Conservation (phyloP, 2,797 vertebrate species). For the Rhinoraja longicauda region DNA sequence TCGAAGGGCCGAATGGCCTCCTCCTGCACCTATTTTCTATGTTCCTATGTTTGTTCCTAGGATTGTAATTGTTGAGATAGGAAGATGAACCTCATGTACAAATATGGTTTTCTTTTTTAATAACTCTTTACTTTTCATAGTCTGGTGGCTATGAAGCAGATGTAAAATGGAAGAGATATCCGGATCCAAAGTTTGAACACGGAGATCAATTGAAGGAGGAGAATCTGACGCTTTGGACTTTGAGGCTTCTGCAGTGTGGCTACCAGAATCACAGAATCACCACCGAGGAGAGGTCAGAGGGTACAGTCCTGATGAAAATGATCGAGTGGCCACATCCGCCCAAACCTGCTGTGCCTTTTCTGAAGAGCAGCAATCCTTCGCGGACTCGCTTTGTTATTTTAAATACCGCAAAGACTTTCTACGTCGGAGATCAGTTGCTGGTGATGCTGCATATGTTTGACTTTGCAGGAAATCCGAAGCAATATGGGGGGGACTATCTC, state of each 20-base stretch:
- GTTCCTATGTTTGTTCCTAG: no score
- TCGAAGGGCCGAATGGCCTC: no score
- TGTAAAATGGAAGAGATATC: no score
- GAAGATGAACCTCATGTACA: no score
- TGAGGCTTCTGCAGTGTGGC: background rate
- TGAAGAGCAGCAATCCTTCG: background rate
- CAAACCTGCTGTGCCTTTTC: background rate
- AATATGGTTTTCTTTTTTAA: no score
- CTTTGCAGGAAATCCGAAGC: conserved; percentile 33
- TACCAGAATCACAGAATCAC: background rate
- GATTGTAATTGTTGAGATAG: no score
- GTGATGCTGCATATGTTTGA: conserved; percentile 38
- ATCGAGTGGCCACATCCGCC: conserved; percentile 2
- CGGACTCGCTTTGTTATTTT: background rate
- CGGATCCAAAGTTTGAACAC: no score
- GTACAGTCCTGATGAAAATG: background rate
- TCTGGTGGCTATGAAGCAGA: no score
- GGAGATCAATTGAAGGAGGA: no score
- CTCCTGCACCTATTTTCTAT: no score
- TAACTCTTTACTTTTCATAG: no score
- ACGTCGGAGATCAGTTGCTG: conserved; percentile 20
- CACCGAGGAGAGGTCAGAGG: conserved; percentile 9
- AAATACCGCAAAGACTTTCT: conserved; percentile 12
- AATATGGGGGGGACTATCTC: conserved; percentile 42
- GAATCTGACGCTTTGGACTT: background rate